Evolutionary conservation across 2,113 vertebrate species (phyloP).

Genomic region (Quiscalus mexicanus): DNA sequence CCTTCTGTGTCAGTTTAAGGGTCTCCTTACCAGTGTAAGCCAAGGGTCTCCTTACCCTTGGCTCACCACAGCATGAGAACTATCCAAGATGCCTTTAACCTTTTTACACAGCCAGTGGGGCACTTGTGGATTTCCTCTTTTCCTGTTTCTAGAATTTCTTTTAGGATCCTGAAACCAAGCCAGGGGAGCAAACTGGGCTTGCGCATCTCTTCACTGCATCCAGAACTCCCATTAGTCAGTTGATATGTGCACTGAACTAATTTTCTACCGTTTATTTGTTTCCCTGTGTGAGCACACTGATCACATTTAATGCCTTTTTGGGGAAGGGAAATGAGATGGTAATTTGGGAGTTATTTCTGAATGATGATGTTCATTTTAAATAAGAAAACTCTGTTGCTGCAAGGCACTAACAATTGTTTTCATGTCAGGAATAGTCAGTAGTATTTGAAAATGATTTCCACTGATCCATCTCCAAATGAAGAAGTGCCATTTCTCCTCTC

Average conservation of each 20-base stretch:
- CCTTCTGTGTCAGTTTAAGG: neutral
- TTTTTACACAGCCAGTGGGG: neutral
- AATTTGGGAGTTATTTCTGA: slow-evolving; percentile 15
- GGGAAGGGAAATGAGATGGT: neutral
- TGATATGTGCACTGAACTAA: neutral
- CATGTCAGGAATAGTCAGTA: neutral
- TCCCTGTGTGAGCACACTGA: neutral
- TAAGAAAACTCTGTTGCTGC: neutral
- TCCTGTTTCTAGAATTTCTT: neutral
- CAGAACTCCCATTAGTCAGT: neutral
- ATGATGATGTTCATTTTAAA: neutral
- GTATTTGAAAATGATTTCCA: neutral
- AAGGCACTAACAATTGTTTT: neutral
- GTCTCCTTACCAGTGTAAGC: neutral
- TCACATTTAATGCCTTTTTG: neutral
- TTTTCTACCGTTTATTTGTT: neutral
- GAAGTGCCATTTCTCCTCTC: neutral
- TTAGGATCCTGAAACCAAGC: neutral
- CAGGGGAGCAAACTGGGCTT: neutral
- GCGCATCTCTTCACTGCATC: neutral
- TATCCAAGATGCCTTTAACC: neutral
- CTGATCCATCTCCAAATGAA: neutral
- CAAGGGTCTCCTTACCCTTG: neutral
- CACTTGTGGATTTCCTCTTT: neutral
- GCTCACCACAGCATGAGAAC: neutral